These are phyloP conservation scores for Agrochola lota DNA, from an alignment of 2,888 invertebrate species.

Conservation along the genomic window DNA sequence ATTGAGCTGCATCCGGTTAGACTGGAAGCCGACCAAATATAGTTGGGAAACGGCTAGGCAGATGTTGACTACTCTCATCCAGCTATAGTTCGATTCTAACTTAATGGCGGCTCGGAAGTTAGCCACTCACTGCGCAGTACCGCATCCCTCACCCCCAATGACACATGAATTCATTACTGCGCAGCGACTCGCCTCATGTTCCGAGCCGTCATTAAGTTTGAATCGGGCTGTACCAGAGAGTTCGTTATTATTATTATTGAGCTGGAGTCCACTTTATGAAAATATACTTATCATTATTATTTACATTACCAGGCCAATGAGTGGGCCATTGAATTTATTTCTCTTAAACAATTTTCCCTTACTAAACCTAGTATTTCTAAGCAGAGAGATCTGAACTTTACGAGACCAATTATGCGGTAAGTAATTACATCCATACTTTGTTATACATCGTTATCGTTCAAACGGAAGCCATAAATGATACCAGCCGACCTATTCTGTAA, in stretches of 20 bases:
- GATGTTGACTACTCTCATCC: background rate
- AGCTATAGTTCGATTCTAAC: no score
- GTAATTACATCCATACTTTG: slow-evolving; percentile 39
- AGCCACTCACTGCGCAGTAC: no score
- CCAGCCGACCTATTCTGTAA: background rate
- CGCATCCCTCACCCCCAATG: no score
- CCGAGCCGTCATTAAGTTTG: no score
- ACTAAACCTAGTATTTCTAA: slow-evolving; percentile 6
- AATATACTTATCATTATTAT: background rate
- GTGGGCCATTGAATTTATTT: slow-evolving; percentile 35
- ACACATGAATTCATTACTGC: no score
- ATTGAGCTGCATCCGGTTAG: background rate
- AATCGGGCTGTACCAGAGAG: no score
- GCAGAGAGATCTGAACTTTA: slow-evolving; percentile 44
- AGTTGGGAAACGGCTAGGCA: background rate
- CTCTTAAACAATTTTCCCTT: slow-evolving; percentile 39
- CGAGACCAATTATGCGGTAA: slow-evolving; percentile 35
- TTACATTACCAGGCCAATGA: slow-evolving; percentile 20
- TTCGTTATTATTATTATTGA: background rate
- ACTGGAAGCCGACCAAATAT: background rate
- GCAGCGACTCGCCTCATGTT: no score
- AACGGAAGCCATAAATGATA: slow-evolving; percentile 47
- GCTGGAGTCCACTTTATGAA: background rate
- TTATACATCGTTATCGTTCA: slow-evolving; percentile 36
- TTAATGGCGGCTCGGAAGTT: no score